Percentiles rank a stretch among this genome's conserved stretches.
These are phyloP conservation scores for Xenops minutus DNA, from an alignment of 2,797 vertebrate species.

Conservation along the genomic window DNA sequence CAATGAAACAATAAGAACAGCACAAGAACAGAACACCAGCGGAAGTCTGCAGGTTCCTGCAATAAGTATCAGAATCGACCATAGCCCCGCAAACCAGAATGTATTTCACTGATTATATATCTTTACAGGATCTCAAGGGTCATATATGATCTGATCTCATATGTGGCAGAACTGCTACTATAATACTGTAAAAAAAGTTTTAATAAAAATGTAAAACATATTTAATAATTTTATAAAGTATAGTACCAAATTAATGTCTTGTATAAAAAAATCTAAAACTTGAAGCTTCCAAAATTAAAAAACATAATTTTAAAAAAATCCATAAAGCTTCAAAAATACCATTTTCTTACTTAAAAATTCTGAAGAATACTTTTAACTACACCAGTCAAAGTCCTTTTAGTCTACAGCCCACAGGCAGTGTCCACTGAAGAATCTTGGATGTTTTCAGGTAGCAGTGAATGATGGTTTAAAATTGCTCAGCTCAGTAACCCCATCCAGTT, in stretches of 20 bases:
- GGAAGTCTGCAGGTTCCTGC: background rate
- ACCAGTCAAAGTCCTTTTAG: background rate
- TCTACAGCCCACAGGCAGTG: background rate
- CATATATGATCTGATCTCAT: background rate
- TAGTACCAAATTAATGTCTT: background rate
- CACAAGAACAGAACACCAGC: background rate
- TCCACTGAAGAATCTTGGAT: background rate
- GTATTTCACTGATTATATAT: background rate
- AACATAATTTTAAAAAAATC: background rate
- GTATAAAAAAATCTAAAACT: background rate
- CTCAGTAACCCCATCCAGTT: background rate
- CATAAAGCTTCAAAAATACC: accelerated
- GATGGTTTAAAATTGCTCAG: background rate
- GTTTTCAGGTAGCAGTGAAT: background rate
- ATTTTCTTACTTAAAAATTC: background rate
- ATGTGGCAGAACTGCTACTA: background rate
- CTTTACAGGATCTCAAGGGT: background rate
- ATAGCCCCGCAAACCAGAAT: background rate
- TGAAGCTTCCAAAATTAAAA: background rate
- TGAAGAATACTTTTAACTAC: background rate
- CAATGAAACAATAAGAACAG: background rate
- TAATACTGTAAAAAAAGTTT: accelerated
- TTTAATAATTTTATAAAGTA: background rate
- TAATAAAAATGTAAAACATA: background rate
- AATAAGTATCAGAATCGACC: background rate